Conservation (phyloP, 2,113 vertebrate genomes). For the Dendropsophus ebraccatus region DNA sequence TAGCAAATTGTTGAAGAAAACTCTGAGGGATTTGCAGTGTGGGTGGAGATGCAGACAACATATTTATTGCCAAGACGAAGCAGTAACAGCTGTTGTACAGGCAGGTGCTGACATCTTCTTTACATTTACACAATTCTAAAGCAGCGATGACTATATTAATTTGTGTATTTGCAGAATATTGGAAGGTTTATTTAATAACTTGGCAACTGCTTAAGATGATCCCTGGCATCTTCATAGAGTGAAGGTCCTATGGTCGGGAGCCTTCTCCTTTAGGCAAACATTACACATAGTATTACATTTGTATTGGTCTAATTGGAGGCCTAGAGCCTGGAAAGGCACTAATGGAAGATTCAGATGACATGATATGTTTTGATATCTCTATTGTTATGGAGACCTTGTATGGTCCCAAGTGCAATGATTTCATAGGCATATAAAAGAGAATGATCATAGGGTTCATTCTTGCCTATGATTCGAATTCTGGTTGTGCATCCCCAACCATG, state of each 20-base stretch:
- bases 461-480: no score
- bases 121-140: slow-evolving; percentile 63
- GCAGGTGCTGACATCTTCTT: slow-evolving; percentile 76
- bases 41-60: slow-evolving; percentile 75
- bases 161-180: slow-evolving; percentile 1
- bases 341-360: background rate
- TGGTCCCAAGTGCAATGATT: no score
- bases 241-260: background rate
- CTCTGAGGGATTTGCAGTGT: slow-evolving; percentile 67
- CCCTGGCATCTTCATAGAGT: background rate
- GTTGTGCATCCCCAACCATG: no score
- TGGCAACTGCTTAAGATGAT: background rate
- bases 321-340: background rate
- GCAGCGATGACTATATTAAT: slow-evolving; percentile 22
- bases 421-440: no score
- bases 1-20: slow-evolving; percentile 65
- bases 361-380: no score
- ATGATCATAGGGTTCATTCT: no score
- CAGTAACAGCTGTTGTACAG: slow-evolving; percentile 66
- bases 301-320: no score
- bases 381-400: no score
- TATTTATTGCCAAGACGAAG: slow-evolving; percentile 65
- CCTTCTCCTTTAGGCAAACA: no score
- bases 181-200: background rate
- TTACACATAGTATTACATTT: no score